Evolutionary conservation across 2,113 vertebrate species (phyloP).

Genomic region (Brevimyrus niger): DNA sequence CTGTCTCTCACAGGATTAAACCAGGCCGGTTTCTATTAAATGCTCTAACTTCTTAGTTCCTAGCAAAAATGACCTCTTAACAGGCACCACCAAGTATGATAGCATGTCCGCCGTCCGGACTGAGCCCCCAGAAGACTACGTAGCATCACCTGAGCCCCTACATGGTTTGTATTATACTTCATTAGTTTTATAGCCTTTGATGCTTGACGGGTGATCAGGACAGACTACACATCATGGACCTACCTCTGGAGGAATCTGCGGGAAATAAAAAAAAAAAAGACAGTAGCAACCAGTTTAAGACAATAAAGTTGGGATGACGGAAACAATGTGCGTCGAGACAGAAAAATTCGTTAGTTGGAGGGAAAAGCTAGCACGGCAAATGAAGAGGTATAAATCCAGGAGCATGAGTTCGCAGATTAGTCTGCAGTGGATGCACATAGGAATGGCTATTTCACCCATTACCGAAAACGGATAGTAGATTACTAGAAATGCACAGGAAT

Average conservation of each 20-base stretch:
- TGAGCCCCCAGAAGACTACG: neutral
- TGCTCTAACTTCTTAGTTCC: neutral
- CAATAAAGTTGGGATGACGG: neutral
- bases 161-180: neutral
- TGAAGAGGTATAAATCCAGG: neutral
- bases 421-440: neutral
- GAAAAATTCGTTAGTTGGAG: neutral
- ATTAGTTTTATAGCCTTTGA: constrained; percentile 18
- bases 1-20: neutral
- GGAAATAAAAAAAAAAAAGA: constrained; percentile 7
- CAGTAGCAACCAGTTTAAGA: constrained; percentile 9
- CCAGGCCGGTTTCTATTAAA: neutral
- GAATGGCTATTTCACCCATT: neutral
- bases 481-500: neutral
- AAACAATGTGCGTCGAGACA: neutral
- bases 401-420: neutral
- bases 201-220: neutral
- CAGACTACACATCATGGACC: neutral
- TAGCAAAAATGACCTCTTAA: neutral
- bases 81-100: neutral
- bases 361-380: neutral
- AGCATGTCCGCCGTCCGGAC: neutral
- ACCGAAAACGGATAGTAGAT: neutral
- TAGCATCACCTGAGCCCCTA: neutral
- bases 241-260: constrained; percentile 22